Conservation (phyloP, 2,888 invertebrate genomes). For the Colostygia pectinataria region DNA sequence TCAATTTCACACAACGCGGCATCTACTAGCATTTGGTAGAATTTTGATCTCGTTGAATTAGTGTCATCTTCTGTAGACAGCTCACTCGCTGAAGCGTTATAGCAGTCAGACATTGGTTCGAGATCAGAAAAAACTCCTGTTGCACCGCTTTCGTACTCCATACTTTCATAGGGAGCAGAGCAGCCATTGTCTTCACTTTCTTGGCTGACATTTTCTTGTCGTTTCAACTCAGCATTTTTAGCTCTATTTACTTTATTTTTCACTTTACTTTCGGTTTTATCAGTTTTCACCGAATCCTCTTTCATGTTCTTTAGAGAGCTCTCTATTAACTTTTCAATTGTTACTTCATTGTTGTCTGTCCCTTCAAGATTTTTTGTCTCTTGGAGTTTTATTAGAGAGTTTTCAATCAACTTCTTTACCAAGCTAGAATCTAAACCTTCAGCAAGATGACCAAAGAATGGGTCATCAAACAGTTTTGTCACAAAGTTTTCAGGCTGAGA, state of each 20-base stretch:
- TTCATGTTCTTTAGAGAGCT: conserved; percentile 72
- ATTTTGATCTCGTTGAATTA: conserved; percentile 85
- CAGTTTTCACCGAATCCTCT: conserved; percentile 53
- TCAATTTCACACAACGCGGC: conserved; percentile 87
- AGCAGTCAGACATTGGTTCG: conserved; percentile 86
- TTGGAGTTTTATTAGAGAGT: conserved; percentile 85
- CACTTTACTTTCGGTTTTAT: conserved; percentile 37
- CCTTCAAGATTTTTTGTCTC: conserved; percentile 74
- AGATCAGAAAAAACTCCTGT: conserved; percentile 78
- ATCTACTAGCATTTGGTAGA: conserved; percentile 88
- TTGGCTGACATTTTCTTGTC: conserved; percentile 51
- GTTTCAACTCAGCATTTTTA: conserved; percentile 46
- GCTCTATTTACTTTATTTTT: conserved; percentile 50
- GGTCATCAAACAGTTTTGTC: conserved; percentile 84
- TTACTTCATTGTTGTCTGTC: conserved; percentile 69
- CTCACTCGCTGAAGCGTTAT: conserved; percentile 87
- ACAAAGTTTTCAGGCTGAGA: conserved; percentile 72
- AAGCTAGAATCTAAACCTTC: conserved; percentile 84
- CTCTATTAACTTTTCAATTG: conserved; percentile 80
- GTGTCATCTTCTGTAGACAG: conserved; percentile 86
- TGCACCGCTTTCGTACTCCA: conserved; percentile 86
- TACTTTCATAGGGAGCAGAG: conserved; percentile 89
- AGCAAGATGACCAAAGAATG: conserved; percentile 84
- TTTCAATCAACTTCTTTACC: conserved; percentile 85
- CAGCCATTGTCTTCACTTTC: conserved; percentile 82